Conservation (phyloP, 2,797 vertebrate species). For the Pogonophryne albipinna region DNA sequence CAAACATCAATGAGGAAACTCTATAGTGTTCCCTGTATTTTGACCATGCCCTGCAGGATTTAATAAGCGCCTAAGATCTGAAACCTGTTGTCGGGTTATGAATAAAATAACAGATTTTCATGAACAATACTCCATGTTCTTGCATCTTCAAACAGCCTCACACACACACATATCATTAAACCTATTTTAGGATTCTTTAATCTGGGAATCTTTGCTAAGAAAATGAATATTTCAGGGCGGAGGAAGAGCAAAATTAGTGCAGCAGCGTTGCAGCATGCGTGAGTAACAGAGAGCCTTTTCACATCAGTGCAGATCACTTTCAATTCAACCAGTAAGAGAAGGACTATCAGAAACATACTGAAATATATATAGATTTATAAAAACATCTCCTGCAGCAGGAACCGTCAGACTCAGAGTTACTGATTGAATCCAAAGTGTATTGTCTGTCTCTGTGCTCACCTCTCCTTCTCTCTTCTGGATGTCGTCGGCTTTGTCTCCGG, state of each 20-base stretch:
- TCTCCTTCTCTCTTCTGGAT: conserved; percentile 96
- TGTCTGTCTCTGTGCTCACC: conserved; percentile 51
- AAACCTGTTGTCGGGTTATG: neutral
- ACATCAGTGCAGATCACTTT: conserved; percentile 9
- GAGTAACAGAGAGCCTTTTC: conserved; percentile 6
- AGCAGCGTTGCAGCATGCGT: conserved; percentile 66
- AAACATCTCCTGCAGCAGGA: neutral
- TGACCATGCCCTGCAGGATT: conserved; percentile 66
- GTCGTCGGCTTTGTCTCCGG: conserved; percentile 95
- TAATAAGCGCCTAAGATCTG: neutral
- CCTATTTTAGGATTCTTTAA: neutral
- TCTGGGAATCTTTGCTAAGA: neutral
- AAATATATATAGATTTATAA: neutral
- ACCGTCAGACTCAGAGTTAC: neutral
- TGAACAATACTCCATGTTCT: neutral
- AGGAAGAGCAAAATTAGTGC: conserved; percentile 42
- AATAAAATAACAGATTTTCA: neutral
- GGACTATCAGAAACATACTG: neutral
- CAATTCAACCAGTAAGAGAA: conserved; percentile 1
- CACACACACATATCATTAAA: neutral
- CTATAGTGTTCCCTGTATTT: conserved; percentile 38
- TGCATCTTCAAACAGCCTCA: neutral
- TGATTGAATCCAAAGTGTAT: conserved; percentile 2
- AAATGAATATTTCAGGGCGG: neutral
- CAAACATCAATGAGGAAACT: neutral